A percentile compares a stretch with the other conserved stretches of the same genome.
Conservation (phyloP, 2,113 vertebrate genomes). For the Brachypodius melanocephalos region DNA sequence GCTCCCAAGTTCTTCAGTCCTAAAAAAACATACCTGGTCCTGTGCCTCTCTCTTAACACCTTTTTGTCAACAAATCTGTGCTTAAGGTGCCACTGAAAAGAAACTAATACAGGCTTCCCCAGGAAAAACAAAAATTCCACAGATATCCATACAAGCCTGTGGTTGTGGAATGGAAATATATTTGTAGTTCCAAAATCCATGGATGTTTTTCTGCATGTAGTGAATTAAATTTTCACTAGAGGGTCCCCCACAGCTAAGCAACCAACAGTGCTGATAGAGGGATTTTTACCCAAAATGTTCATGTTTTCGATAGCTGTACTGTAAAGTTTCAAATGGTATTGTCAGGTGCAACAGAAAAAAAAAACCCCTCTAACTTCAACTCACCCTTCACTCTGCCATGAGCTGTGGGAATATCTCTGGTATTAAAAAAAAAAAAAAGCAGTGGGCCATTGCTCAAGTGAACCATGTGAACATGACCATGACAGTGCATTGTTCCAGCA, state of each 20-base stretch:
- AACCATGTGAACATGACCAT: rapidly evolving
- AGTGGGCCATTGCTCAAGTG: background rate
- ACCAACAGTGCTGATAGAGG: no score
- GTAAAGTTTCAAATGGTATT: background rate
- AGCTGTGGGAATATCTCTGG: background rate
- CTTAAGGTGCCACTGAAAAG: background rate
- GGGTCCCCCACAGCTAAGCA: background rate
- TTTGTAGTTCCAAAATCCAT: background rate
- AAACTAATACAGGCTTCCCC: background rate
- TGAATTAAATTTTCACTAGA: background rate
- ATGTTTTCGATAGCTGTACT: rapidly evolving
- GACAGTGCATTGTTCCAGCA: no score
- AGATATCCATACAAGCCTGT: background rate
- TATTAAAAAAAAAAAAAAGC: background rate
- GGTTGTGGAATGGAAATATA: background rate
- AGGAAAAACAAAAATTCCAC: background rate
- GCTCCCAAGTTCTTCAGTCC: background rate
- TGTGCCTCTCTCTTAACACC: background rate
- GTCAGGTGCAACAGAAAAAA: background rate
- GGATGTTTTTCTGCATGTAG: background rate
- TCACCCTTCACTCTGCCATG: background rate
- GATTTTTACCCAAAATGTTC: background rate
- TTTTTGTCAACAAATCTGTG: background rate
- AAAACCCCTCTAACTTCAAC: background rate
- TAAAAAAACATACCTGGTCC: background rate